Conservation (phyloP, 2,888 invertebrate species). For the Drosophila birchii region DNA sequence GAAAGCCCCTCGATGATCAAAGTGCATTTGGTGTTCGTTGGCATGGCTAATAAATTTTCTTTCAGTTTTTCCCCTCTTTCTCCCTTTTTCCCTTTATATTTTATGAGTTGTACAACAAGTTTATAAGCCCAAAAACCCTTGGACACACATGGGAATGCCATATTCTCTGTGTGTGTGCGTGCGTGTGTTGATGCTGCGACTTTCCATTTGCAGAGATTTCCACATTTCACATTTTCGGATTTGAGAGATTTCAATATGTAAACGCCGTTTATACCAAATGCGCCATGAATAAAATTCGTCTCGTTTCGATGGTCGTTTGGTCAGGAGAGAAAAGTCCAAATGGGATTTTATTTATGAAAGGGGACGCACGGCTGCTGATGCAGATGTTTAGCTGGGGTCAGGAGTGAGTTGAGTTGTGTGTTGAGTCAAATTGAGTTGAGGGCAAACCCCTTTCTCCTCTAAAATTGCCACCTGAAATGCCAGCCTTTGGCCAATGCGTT, state of each 20-base stretch:
- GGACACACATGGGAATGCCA: constrained; percentile 66
- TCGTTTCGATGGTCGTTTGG: constrained; percentile 46
- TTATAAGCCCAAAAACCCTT: constrained; percentile 69
- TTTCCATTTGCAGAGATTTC: constrained; percentile 75
- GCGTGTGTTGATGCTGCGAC: constrained; percentile 55
- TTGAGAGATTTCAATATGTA: constrained; percentile 70
- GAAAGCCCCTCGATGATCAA: neutral
- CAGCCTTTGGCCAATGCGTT: constrained; percentile 27
- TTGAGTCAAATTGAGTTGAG: constrained; percentile 3
- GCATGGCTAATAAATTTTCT: constrained; percentile 14
- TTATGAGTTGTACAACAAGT: constrained; percentile 63
- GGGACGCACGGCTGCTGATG: neutral
- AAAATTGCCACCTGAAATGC: neutral
- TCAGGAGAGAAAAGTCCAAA: constrained; percentile 43
- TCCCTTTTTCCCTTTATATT: neutral
- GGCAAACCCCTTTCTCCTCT: neutral
- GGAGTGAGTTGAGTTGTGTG: constrained; percentile 31
- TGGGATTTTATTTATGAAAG: constrained; percentile 74
- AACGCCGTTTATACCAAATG: constrained; percentile 62
- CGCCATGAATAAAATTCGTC: constrained; percentile 67
- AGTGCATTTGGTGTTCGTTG: constrained; percentile 38
- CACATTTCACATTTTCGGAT: constrained; percentile 70
- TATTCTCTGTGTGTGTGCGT: constrained; percentile 13
- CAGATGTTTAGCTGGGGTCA: constrained; percentile 17
- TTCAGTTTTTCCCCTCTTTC: constrained; percentile 3